Conservation (phyloP, 2,888 invertebrate genomes). For the Iphiclides podalirius region DNA sequence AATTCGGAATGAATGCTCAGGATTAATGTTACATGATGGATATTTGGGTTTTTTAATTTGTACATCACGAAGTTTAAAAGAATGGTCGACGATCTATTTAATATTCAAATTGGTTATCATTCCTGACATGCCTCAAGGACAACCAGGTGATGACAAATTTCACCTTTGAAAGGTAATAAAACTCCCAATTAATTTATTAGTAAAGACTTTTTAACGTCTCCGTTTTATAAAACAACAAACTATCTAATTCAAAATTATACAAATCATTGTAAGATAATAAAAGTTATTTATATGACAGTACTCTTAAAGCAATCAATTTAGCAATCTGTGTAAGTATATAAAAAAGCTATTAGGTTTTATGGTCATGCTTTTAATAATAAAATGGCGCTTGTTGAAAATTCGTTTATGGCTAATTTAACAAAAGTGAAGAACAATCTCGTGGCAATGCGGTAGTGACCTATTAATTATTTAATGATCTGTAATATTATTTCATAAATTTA, state of each 20-base stretch:
- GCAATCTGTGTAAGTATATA: background rate
- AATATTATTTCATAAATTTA: background rate
- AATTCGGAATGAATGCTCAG: conserved; percentile 1
- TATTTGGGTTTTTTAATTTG: background rate
- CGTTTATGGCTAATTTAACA: background rate
- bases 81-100: conserved; percentile 18
- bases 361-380: conserved; percentile 4
- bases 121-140: conserved; percentile 1
- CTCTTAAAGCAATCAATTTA: background rate
- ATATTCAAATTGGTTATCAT: conserved; percentile 19
- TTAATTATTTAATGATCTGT: conserved; percentile 2
- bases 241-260: background rate
- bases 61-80: conserved; percentile 10
- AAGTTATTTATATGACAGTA: background rate
- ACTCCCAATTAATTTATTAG: too few relatives aligned
- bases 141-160: background rate
- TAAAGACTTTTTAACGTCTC: too few relatives aligned
- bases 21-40: conserved; percentile 10
- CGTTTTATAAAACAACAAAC: too few relatives aligned
- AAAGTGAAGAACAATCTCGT: conserved; percentile 3
- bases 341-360: conserved; percentile 7
- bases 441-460: conserved; percentile 3
- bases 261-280: background rate
- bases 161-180: background rate
- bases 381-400: conserved; percentile 3